Evolutionary conservation across 2,888 invertebrate genomes (phyloP), one percentile per base, ranked within the genome.

Genomic region (Quadroppia sp.): DNA sequence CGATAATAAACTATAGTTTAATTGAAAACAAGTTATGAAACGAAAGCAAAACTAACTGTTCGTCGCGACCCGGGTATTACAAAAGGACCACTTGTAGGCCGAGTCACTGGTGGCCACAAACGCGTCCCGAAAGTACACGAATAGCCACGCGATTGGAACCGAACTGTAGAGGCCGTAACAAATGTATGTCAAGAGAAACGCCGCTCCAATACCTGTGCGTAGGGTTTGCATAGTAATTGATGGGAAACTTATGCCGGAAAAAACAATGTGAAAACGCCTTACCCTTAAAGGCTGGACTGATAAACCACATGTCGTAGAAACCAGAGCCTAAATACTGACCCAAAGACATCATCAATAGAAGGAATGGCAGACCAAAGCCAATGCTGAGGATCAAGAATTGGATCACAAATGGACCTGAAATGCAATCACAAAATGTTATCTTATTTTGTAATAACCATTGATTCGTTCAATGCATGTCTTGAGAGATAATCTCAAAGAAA

Each of bases 231-330:
- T 9, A 36, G 36, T 4, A 7, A 9, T 36, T 7, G 9, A n/a
- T n/a, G n/a, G n/a, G n/a, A n/a, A n/a, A n/a, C n/a, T n/a, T n/a
- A n/a, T n/a, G n/a, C 11, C 36, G 36, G 4, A 36, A 7, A 36
- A 36, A 36, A 7, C 4, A 36, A 36, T 36, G 11, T 36, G 6
- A 36, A 36, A n/a, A n/a, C n/a, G n/a, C n/a, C 17, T 50, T 79
- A 84, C 84, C 82, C 77, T 91, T 90, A 82, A 94, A 93, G 79
- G 94, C 88, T 0, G 94, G 94, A 73, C 93, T 93, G 80, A 94
- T 92, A 80, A 87, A 88, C 94, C 94, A 94, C 93, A 94, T 93
- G 79, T 92, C 92, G 75, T 94, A 87, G 1, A 92, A 90, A 0
- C 94, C 94, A 0, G 91, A 88, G 67, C 89, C 88, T 75, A 94